These are phyloP conservation scores for Panagrolaimus sp. DNA, from an alignment of 1,140 invertebrate genomes.

Conservation along the genomic window DNA sequence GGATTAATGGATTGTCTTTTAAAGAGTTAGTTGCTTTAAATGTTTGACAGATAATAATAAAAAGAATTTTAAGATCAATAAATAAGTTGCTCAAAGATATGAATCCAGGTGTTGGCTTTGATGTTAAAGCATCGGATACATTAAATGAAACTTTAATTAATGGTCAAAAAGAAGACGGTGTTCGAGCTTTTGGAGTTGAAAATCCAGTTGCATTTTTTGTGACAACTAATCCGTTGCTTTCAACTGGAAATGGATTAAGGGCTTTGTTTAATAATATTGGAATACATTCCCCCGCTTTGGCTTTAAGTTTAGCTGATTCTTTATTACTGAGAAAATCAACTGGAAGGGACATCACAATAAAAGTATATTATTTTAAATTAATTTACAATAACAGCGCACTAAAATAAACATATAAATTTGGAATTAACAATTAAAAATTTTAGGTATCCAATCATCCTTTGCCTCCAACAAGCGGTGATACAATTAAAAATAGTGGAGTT, in stretches of 20 bases:
- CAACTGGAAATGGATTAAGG: not conserved
- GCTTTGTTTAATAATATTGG: slow-evolving; percentile 25
- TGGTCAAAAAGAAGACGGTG: not conserved
- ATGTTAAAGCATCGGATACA: not conserved
- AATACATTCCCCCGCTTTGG: slow-evolving; percentile 22
- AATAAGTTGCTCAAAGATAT: not conserved
- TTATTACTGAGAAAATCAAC: slow-evolving; percentile 3
- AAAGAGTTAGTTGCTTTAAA: too few species aligned
- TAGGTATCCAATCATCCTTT: slow-evolving; percentile 20
- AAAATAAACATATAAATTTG: too few species aligned
- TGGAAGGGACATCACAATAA: not conserved
- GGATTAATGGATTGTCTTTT: too few species aligned
- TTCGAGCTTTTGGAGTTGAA: slow-evolving; percentile 21
- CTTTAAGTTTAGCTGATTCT: slow-evolving; percentile 19
- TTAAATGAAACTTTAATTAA: not conserved
- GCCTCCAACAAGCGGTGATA: slow-evolving; percentile 27
- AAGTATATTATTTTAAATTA: too few species aligned
- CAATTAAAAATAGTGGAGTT: slow-evolving; percentile 18
- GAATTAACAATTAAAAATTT: too few species aligned
- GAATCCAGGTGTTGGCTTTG: too few species aligned
- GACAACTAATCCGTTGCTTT: slow-evolving; percentile 5
- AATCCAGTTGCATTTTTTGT: slow-evolving; percentile 23
- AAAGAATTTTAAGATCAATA: too few species aligned
- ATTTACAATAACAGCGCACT: too few species aligned
- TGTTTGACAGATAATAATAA: too few species aligned